phyloP scores from a whole-genome alignment of 2,113 vertebrate genomes.

The Cercocebus atys region DNA sequence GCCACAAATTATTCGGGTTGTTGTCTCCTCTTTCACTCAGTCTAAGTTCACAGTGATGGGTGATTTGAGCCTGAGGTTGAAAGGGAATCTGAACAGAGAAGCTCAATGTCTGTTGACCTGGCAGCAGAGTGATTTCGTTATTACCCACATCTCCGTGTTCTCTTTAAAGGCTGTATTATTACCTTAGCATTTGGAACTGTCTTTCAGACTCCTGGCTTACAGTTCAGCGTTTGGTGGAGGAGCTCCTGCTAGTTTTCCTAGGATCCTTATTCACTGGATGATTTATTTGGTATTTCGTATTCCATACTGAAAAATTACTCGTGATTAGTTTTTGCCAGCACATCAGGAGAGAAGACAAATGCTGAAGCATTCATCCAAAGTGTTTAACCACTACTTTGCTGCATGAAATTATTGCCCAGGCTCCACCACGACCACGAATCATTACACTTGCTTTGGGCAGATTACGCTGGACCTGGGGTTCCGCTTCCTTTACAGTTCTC shows the following conservation, averaged over 20 bases:
- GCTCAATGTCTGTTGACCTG: not conserved
- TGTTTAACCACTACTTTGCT: not conserved
- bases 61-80: not conserved
- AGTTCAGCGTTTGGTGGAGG: not conserved
- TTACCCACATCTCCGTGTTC: not conserved
- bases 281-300: not conserved
- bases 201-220: not conserved
- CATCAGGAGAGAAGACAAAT: not conserved
- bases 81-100: not conserved
- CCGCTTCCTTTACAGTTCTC: not conserved
- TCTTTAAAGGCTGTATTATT: not conserved
- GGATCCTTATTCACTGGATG: not conserved
- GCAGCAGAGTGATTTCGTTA: not conserved
- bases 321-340: not conserved
- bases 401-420: not conserved
- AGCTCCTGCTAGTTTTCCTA: not conserved
- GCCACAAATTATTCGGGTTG: not conserved
- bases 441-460: not conserved
- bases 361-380: not conserved
- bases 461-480: not conserved
- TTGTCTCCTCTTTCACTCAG: not conserved
- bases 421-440: not conserved
- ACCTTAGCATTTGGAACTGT: not conserved
- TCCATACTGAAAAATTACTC: conserved; percentile 6
- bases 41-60: not conserved